Base-by-base conservation (phyloP, 53 echinoderm and acorn worm species). In the Henricia sp. region DNA sequence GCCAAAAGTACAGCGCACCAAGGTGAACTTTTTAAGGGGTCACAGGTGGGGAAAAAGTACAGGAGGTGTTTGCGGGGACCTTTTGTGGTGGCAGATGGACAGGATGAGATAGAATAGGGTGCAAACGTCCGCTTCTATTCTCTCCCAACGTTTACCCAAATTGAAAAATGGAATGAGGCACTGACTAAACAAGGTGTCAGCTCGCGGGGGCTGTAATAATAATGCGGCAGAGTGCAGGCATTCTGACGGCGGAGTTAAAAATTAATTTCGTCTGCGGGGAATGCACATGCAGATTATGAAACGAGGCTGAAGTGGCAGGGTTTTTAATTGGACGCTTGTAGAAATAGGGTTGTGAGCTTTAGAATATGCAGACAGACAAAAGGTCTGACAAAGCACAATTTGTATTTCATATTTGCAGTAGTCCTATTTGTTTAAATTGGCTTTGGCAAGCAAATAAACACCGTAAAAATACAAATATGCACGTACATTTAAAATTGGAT, bases 101-200 rank as follows among this genome's bases (percentile, higher is more conserved):
- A 70, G 43, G 66, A 21, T 25, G 9, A 68, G 70, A 46, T 24
- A 70, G 70, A 70, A 70, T 43, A 44, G 48, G 12, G 70, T 46
- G 44, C 21, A 46, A 70, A 70, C 70, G 43, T 70, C 10, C 27
- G 25, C n/a, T 43, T 43, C 70, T 44, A 44, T 46, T 46, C 11
- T 44, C 5, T 56, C 27, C 27, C 10, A 10, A 12, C 3, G 20
- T 24, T 9, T 14, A 37, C 46, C 25, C 30, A 80, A 63, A 80
- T 63, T 63, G 64, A 80, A 80, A 80, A 80, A 80, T 48, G 23
- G 60, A 19, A 48, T 30, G 29, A 21, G 64, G 50, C 19, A 30
- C 46, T 80, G 80, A 63, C 63, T 48, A 62, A 80, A 80, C 80
- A 80, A 80, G 80, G 80, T 80, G 62, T 62, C 80, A 44, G 34